Evolutionary conservation across 2,113 vertebrate species (phyloP).

Genomic region (Brachypodius melanocephalos): DNA sequence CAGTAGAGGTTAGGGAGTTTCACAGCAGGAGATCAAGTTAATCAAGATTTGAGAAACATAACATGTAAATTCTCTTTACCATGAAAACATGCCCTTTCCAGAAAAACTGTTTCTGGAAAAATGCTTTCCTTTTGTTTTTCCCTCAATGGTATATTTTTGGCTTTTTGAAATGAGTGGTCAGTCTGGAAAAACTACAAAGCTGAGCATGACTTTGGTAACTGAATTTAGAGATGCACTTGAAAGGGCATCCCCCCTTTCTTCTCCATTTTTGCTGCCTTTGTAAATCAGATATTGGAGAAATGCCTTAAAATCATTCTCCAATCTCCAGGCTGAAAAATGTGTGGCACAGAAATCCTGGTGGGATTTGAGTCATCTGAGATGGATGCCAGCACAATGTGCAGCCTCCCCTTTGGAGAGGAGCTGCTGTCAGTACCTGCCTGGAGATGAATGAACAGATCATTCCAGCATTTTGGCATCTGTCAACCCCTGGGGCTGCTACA

Average conservation of each 20-base stretch:
- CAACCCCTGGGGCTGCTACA: neutral
- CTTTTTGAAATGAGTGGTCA: neutral
- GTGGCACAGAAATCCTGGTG: neutral
- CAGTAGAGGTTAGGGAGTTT: neutral
- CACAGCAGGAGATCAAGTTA: neutral
- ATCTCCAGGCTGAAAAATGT: neutral
- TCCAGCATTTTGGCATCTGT: neutral
- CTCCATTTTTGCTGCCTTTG: neutral
- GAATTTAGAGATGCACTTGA: neutral
- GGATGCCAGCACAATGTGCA: neutral
- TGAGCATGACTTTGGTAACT: neutral
- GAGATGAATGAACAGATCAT: neutral
- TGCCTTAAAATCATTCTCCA: neutral
- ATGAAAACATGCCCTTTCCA: neutral
- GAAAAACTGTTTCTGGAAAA: neutral
- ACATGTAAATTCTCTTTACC: neutral
- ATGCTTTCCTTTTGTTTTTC: neutral
- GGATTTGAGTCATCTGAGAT: neutral
- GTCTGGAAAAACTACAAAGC: neutral
- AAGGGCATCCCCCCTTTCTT: neutral
- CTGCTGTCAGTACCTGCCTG: neutral
- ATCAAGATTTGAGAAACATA: neutral
- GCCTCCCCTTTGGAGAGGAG: neutral
- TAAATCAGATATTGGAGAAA: neutral
- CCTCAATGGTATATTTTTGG: neutral